Base-by-base conservation (phyloP, 2,113 vertebrate genomes). In the Hipposideros armiger region DNA sequence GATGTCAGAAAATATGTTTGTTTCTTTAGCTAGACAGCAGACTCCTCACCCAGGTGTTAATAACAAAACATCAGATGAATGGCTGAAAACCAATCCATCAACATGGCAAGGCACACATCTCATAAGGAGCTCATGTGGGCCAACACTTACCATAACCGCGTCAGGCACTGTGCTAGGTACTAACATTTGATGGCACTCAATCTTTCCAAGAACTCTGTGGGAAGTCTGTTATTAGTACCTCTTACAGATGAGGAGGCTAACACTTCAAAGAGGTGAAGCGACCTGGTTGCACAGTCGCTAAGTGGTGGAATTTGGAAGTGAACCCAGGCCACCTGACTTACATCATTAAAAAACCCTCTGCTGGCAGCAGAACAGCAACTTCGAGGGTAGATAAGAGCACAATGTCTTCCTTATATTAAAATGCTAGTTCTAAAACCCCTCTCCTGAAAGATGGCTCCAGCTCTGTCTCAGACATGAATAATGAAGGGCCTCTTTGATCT, bases 41-140 rank as follows among this genome's bases (percentile, higher is more conserved):
- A 81, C 14, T 36, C 47, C 9, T 80, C 9, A 32, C 19, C 58
- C 87, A 56, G 13, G 26, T 11, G 19, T 62, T 77, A 84, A 14
- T 80, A 92, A 69, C n/a, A 87, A 91, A 69, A 64, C 15, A 72
- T 42, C 47, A 73, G 11, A 7, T 80, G 81, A 95, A 80, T 89
- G 60, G 26, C 45, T 82, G 22, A 87, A 95, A 93, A 64, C 11
- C 22, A 69, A 40, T 58, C 62, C 32, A 30, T 13, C 0, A 1
- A 54, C 13, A 52, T 20, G 50, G 28, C 73, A 42, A 91, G 92
- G 77, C 62, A 2, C 22, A 74, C 10, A 2, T 89, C 28, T 24
- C 40, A 56, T 54, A 76, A 47, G 88, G 47, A 2, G 85, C 28
- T 24, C 40, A 56, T 54, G 74, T 54, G 88, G 47, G 45, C 74